phyloP scores from a whole-genome alignment of 2,888 invertebrate genomes.

The Isoperla grammatica region DNA sequence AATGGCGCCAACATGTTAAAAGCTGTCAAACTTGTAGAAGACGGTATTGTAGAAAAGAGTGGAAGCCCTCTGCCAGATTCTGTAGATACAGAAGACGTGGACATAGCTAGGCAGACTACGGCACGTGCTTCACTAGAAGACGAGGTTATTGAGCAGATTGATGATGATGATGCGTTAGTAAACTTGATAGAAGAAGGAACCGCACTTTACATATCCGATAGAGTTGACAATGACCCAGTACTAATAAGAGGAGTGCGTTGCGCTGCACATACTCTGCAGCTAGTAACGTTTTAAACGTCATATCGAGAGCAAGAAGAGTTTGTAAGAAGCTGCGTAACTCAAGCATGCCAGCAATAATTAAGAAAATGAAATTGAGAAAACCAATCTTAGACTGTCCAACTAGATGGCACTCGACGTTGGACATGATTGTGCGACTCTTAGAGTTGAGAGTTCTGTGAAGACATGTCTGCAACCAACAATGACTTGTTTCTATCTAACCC shows the following conservation, averaged over 20 bases:
- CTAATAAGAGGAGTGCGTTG: conserved; percentile 3
- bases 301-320: not conserved
- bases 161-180: too few relatives aligned
- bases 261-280: conserved; percentile 16
- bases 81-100: too few relatives aligned
- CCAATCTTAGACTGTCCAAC: conserved; percentile 12
- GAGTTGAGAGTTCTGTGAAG: not conserved
- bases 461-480: not conserved
- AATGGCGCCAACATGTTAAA: conserved; percentile 5
- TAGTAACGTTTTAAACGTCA: not conserved
- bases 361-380: not conserved
- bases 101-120: too few relatives aligned
- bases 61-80: too few relatives aligned
- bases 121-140: too few relatives aligned
- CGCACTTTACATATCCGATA: not conserved
- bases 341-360: not conserved
- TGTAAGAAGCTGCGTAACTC: not conserved
- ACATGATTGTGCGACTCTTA: not conserved
- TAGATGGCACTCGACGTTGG: conserved; percentile 14
- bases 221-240: not conserved
- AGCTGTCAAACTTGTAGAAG: not conserved
- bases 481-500: not conserved
- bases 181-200: not conserved
- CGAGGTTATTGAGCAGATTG: too few relatives aligned
- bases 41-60: too few relatives aligned